These are phyloP conservation scores for Platyscapa corneri DNA, from an alignment of 1,140 invertebrate species.

Conservation along the genomic window DNA sequence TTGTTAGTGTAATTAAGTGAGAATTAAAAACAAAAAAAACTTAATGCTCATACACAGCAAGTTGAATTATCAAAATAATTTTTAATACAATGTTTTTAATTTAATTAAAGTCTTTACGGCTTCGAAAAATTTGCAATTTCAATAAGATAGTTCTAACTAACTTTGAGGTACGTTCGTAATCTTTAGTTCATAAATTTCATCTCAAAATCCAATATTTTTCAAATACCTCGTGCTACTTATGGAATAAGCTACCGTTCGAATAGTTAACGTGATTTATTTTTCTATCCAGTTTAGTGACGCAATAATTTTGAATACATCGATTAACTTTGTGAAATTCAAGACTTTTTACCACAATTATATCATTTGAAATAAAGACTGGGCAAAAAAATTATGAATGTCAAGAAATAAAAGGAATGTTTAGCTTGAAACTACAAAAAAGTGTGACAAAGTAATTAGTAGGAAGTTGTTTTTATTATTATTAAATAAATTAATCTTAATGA, in stretches of 20 bases:
- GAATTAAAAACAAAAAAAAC: too few species aligned
- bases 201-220: conserved; percentile 22
- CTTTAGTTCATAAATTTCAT: not conserved
- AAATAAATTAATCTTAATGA: not conserved
- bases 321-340: conserved; percentile 1
- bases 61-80: too few species aligned
- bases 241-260: not conserved
- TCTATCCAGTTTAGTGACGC: not conserved
- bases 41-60: too few species aligned
- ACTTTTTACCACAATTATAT: not conserved
- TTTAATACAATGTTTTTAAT: not conserved
- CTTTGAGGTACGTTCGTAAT: not conserved
- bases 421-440: not conserved
- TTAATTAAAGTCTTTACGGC: not conserved
- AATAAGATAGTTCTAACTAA: not conserved
- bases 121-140: conserved; percentile 4
- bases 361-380: not conserved
- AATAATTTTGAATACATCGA: not conserved
- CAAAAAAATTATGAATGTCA: not conserved
- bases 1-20: not conserved
- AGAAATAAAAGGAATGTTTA: not conserved
- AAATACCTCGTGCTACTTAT: not conserved
- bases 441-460: not conserved
- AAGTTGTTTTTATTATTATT: not conserved
- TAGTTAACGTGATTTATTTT: not conserved